Conservation (phyloP, 1,140 invertebrate genomes). For the Oryzaephilus surinamensis region DNA sequence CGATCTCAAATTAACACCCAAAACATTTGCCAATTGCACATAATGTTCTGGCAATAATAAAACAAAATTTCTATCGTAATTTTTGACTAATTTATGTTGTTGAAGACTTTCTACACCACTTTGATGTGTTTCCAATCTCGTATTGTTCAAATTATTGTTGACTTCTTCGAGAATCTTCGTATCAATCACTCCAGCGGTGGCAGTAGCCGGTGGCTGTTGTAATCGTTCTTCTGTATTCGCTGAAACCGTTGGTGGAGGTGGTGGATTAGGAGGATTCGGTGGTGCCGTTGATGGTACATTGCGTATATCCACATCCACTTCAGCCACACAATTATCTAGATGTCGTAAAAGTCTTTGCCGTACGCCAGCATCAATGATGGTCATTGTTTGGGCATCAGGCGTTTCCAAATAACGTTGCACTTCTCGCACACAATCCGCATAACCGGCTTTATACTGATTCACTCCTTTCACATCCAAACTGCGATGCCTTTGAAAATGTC, state of each 20-base stretch:
- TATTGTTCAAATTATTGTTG: constrained; percentile 12
- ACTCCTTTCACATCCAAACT: constrained; percentile 50
- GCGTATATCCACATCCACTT: constrained; percentile 55
- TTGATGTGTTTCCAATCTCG: not conserved
- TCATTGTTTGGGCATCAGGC: constrained; percentile 52
- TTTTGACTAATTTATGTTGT: constrained; percentile 28
- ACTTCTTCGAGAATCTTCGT: constrained; percentile 10
- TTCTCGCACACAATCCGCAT: constrained; percentile 71
- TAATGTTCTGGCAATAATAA: constrained; percentile 35
- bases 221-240: constrained; percentile 28
- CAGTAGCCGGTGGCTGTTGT: constrained; percentile 9
- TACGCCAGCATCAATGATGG: constrained; percentile 51
- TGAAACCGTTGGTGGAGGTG: constrained; percentile 14
- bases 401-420: constrained; percentile 54
- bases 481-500: constrained; percentile 68
- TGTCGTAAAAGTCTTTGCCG: constrained; percentile 59
- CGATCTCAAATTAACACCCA: constrained; percentile 32
- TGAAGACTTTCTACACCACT: constrained; percentile 11
- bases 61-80: constrained; percentile 33
- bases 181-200: too few relatives aligned
- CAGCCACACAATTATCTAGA: constrained; percentile 57
- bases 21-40: constrained; percentile 31
- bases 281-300: constrained; percentile 26
- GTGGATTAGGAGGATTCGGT: constrained; percentile 16
- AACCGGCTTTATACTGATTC: constrained; percentile 54